Conservation (phyloP, 2,888 invertebrate genomes). For the Ypsolopha scabrella region DNA sequence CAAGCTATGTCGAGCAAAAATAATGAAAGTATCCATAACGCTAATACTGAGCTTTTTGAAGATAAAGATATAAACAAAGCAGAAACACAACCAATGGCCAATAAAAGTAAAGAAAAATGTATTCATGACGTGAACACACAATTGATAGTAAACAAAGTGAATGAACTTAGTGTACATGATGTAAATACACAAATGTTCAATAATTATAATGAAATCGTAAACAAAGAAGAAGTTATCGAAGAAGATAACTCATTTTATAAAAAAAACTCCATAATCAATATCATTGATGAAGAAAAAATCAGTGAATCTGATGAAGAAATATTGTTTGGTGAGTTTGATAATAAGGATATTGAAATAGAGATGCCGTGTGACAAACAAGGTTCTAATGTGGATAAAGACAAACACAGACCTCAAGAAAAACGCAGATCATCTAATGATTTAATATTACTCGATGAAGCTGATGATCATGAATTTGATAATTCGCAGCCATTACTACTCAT, state of each 20-base stretch:
- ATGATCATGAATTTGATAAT: slow-evolving; percentile 22
- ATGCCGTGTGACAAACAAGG: not conserved
- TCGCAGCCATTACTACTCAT: slow-evolving; percentile 41
- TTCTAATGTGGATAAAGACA: not conserved
- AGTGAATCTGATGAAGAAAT: slow-evolving; percentile 33
- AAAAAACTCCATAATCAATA: not conserved
- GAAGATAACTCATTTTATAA: not conserved
- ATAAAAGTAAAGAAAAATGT: not conserved
- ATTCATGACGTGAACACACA: not conserved
- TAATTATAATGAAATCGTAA: not conserved
- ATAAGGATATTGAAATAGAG: slow-evolving; percentile 3
- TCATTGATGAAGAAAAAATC: slow-evolving; percentile 10
- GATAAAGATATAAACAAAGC: not conserved
- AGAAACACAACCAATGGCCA: no score
- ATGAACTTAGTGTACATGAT: not conserved
- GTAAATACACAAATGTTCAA: not conserved
- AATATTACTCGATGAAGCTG: slow-evolving; percentile 42
- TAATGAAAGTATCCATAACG: not conserved
- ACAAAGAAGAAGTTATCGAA: not conserved
- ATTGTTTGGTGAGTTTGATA: slow-evolving; percentile 3
- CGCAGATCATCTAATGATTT: slow-evolving; percentile 6
- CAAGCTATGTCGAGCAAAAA: slow-evolving; percentile 13
- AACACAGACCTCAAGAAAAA: not conserved
- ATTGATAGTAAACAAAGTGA: not conserved
- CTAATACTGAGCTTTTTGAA: not conserved